Evolutionary conservation across 2,888 invertebrate species (phyloP).

Genomic region (Choreutis nemorana): DNA sequence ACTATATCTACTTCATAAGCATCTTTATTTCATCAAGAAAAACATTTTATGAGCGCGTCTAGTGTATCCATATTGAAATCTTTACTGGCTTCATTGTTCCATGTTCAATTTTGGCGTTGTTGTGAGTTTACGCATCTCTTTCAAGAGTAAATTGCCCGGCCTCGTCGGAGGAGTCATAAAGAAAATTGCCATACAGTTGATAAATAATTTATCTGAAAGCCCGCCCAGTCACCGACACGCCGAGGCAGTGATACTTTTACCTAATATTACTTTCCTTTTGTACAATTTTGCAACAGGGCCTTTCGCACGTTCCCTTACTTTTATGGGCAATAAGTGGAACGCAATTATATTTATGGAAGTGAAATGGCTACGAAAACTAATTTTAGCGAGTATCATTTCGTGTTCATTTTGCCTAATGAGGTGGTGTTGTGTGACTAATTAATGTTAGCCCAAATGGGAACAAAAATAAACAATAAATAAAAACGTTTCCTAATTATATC

Average conservation of each 20-base stretch:
- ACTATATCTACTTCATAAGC: no score
- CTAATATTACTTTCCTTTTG: slow-evolving; percentile 66
- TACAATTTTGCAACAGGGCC: slow-evolving; percentile 64
- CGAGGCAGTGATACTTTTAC: slow-evolving; percentile 51
- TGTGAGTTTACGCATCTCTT: slow-evolving; percentile 65
- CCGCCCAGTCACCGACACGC: slow-evolving; percentile 62
- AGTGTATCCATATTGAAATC: slow-evolving; percentile 45
- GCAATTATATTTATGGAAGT: slow-evolving; percentile 64
- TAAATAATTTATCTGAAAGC: slow-evolving; percentile 67
- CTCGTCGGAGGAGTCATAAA: slow-evolving; percentile 66
- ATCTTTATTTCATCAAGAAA: no score
- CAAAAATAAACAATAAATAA: no score
- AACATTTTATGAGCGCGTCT: slow-evolving; percentile 10
- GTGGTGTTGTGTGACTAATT: no score
- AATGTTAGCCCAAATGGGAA: no score
- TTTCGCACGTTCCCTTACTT: slow-evolving; percentile 63
- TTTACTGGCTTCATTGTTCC: slow-evolving; percentile 48
- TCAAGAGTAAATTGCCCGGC: slow-evolving; percentile 62
- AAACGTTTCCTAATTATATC: no score
- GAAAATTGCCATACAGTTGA: slow-evolving; percentile 68
- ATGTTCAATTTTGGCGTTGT: slow-evolving; percentile 57
- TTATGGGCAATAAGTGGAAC: slow-evolving; percentile 67
- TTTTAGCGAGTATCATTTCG: slow-evolving; percentile 42
- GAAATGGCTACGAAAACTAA: slow-evolving; percentile 60
- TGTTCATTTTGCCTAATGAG: slow-evolving; percentile 19